Conservation (phyloP, 2,888 invertebrate species). For the Lutraria lutraria region DNA sequence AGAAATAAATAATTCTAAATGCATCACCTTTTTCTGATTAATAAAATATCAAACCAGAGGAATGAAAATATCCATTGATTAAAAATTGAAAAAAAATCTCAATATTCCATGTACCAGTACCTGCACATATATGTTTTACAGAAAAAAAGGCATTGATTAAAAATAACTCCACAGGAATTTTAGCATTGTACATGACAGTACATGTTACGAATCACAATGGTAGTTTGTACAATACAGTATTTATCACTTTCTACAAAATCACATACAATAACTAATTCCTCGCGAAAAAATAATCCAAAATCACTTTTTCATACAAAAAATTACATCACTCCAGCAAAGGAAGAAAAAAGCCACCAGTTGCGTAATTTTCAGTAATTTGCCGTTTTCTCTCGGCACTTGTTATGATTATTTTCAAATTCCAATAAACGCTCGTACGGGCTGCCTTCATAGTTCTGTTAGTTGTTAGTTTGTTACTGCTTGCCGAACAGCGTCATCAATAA, state of each 20-base stretch:
- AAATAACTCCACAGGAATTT: neutral
- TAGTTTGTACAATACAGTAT: neutral
- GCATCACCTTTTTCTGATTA: too few species aligned
- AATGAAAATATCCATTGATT: constrained; percentile 12
- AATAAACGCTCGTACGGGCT: constrained; percentile 33
- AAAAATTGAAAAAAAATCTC: neutral
- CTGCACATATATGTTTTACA: neutral
- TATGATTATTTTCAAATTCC: constrained; percentile 48
- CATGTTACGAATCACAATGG: neutral
- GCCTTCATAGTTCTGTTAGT: neutral
- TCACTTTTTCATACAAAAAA: neutral
- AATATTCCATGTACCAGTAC: neutral
- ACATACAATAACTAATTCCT: neutral
- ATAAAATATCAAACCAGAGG: neutral
- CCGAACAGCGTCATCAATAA: constrained; percentile 43
- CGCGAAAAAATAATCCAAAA: neutral
- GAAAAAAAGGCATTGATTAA: neutral
- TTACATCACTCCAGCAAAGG: neutral
- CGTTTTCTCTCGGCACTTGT: neutral
- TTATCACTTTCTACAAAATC: neutral
- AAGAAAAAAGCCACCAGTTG: neutral
- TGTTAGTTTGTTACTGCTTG: neutral
- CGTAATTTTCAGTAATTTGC: constrained; percentile 25
- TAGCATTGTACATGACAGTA: neutral
- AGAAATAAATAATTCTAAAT: too few species aligned